These are phyloP conservation scores for Siniperca undulata DNA, from an alignment of 2,797 vertebrate genomes.

Conservation along the genomic window DNA sequence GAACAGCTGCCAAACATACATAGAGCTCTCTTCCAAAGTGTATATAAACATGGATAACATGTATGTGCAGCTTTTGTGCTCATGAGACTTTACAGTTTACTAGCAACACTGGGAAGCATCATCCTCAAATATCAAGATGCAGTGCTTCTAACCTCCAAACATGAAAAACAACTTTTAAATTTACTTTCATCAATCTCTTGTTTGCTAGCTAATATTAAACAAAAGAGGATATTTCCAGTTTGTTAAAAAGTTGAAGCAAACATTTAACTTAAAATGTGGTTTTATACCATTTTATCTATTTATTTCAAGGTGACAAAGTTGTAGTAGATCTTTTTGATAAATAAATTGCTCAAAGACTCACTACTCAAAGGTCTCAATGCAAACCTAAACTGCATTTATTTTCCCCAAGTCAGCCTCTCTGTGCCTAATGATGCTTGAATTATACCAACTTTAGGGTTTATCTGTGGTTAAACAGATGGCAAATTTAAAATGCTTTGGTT, in stretches of 20 bases:
- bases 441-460: slow-evolving; percentile 34
- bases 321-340: not conserved
- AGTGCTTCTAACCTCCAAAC: not conserved
- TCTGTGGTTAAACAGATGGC: slow-evolving; percentile 50
- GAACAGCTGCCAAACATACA: not conserved
- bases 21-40: not conserved
- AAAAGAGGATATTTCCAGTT: not conserved
- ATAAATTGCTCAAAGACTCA: not conserved
- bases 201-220: not conserved
- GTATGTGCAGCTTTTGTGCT: slow-evolving; percentile 2
- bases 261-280: not conserved
- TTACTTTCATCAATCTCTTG: not conserved
- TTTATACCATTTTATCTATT: not conserved
- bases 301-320: not conserved
- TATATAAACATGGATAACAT: no score
- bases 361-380: not conserved
- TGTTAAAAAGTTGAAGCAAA: not conserved
- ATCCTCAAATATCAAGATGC: not conserved
- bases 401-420: slow-evolving; percentile 43
- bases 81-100: not conserved
- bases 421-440: slow-evolving; percentile 42
- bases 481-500: slow-evolving; percentile 28
- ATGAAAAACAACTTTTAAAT: not conserved
- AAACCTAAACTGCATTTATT: slow-evolving; percentile 24
- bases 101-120: not conserved